Evolutionary conservation across 2,888 invertebrate species (phyloP).

Genomic region (Lapara coniferarum): DNA sequence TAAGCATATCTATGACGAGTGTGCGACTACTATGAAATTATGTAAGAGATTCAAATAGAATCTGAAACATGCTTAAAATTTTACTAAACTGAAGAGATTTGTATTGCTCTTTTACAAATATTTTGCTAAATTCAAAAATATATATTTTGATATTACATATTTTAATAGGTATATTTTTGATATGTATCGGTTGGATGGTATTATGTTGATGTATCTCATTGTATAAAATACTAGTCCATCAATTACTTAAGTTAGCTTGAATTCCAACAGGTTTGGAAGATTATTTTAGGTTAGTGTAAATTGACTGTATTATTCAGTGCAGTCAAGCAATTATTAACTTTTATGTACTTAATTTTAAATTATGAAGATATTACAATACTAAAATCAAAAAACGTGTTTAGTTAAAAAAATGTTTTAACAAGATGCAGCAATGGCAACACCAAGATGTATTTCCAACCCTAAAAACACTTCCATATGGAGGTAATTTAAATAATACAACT

Average conservation of each 20-base stretch:
- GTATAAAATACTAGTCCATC: constrained; percentile 74
- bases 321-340: constrained; percentile 31
- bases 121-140: constrained; percentile 18
- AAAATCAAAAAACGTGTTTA: not conserved
- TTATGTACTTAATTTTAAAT: not conserved
- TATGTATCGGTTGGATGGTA: constrained; percentile 49
- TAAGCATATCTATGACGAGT: constrained; percentile 49
- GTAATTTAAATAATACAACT: too few relatives aligned
- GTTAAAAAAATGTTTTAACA: constrained; percentile 3
- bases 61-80: constrained; percentile 33
- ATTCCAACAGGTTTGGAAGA: constrained; percentile 43
- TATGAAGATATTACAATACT: not conserved
- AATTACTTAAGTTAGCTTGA: constrained; percentile 50
- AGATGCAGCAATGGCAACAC: constrained; percentile 4
- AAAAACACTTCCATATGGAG: too few relatives aligned
- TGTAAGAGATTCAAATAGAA: constrained; percentile 47
- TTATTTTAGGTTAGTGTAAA: constrained; percentile 33
- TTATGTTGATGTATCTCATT: constrained; percentile 54
- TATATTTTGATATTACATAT: constrained; percentile 25
- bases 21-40: constrained; percentile 11
- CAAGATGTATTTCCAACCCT: not conserved
- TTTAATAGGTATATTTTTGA: constrained; percentile 45
- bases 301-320: constrained; percentile 35
- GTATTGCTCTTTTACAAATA: constrained; percentile 1
- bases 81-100: constrained; percentile 2